Base-by-base conservation (phyloP, 2,797 vertebrate species). In the Jordanella pulchra region DNA sequence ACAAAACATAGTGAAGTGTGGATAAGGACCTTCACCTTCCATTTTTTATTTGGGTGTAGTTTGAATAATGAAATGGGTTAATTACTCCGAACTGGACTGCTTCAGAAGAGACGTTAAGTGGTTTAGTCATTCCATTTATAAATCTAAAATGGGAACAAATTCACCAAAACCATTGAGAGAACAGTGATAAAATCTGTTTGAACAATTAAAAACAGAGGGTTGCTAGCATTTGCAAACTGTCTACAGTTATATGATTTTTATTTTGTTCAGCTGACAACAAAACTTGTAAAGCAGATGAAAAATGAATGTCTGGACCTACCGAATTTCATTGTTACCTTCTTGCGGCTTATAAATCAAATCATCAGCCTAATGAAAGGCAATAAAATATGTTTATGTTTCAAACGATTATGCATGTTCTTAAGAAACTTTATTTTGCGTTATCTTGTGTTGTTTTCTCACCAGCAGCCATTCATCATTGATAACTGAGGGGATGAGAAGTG, bases 311-410 rank as follows among this genome's bases (percentile, higher is more conserved):
- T 50, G 2, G 30, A 58, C 77, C 77, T 85, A 97, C 98, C 97
- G 96, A 82, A 98, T 81, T 1, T 89, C 92, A 89, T 97, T 99
- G 68, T 74, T 87, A 79, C 97, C 96, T 84, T 96, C 78, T 14
- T 93, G 85, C 81, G 97, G 96, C 86, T 99, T 99, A 14, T 75
- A 1, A 7, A 0, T 88, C 78, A 89, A 82, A 76, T 94, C 94
- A n/a, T 92, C 67, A 1, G 63, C 25, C 89, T 96, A 61, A 67
- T 71, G 13, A 80, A 69, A 80, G 32, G 27, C 78, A 3, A 69
- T 5, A 70, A 25, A 18, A 3, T 0, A 70, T 23, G 9, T 32
- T 65, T 25, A 55, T 68, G 64, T 1, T 61, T 67, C 67, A 3
- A 60, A 75, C 3, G 0, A n/a, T 39, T 66, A 23, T 12, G 69